phyloP scores from a whole-genome alignment of 2,113 vertebrate genomes.

The Engystomops pustulosus region DNA sequence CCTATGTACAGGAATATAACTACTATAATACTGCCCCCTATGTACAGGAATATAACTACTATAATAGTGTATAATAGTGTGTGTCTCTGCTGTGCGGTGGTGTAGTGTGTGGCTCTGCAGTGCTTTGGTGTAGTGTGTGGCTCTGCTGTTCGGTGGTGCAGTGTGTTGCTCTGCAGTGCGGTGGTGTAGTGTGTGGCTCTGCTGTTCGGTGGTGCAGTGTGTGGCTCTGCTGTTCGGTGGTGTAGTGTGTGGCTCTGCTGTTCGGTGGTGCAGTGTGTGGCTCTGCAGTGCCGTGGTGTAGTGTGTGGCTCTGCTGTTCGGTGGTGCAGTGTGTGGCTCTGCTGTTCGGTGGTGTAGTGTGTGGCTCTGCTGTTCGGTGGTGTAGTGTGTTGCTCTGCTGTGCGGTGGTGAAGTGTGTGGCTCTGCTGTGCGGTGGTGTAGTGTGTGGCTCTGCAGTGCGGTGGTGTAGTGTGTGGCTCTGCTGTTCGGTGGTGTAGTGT shows the following conservation, averaged over 20 bases:
- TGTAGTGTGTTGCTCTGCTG: background rate
- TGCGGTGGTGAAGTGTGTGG: background rate
- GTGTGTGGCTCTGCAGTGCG: too few species aligned
- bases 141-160: background rate
- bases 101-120: too few species aligned
- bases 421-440: background rate
- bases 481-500: background rate
- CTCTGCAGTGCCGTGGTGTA: too few species aligned
- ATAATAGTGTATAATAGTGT: background rate
- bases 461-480: background rate
- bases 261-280: background rate
- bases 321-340: background rate
- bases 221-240: background rate
- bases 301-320: background rate
- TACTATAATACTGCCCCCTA: too few species aligned
- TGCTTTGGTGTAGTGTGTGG: background rate
- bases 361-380: too few species aligned
- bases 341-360: background rate
- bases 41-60: too few species aligned
- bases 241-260: background rate
- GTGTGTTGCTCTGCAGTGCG: background rate
- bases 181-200: too few species aligned
- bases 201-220: too few species aligned
- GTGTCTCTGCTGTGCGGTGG: background rate
- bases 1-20: too few species aligned